Percentiles rank a stretch among this genome's conserved stretches.
phyloP scores from a whole-genome alignment of 2,888 invertebrate species.

The Phalera bucephala region DNA sequence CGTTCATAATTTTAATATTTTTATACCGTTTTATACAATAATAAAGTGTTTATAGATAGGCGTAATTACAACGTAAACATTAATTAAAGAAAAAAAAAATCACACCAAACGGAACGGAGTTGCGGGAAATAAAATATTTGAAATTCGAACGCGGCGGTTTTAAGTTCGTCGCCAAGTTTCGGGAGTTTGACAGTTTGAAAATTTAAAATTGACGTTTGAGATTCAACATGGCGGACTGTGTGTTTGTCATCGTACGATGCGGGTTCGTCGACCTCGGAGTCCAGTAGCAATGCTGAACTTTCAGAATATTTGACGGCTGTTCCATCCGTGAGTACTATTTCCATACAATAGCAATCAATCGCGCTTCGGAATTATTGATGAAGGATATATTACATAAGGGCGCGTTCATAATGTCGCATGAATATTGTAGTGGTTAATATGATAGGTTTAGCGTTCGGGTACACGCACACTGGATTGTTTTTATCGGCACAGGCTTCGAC shows the following conservation, averaged over 20 bases:
- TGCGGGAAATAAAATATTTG: background rate
- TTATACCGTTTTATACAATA: slow-evolving; percentile 82
- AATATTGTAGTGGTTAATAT: slow-evolving; percentile 62
- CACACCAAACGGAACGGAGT: background rate
- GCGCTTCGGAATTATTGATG: slow-evolving; percentile 57
- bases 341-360: slow-evolving; percentile 31
- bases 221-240: slow-evolving; percentile 74
- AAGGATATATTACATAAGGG: slow-evolving; percentile 55
- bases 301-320: slow-evolving; percentile 77
- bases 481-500: slow-evolving; percentile 37
- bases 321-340: slow-evolving; percentile 69
- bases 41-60: slow-evolving; percentile 80
- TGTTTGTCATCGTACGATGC: slow-evolving; percentile 62
- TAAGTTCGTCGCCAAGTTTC: slow-evolving; percentile 41
- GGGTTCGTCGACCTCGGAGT: slow-evolving; percentile 65
- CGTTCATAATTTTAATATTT: slow-evolving; percentile 83
- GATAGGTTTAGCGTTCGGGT: slow-evolving; percentile 19
- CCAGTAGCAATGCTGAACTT: slow-evolving; percentile 73
- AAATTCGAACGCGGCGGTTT: slow-evolving; percentile 12
- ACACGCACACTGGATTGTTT: slow-evolving; percentile 70
- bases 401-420: slow-evolving; percentile 60
- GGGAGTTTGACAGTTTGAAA: slow-evolving; percentile 12
- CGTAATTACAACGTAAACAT: slow-evolving; percentile 64
- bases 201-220: slow-evolving; percentile 51
- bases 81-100: slow-evolving; percentile 19